Evolutionary conservation across 1,140 invertebrate species (phyloP).

Genomic region (Bombus fervidus): DNA sequence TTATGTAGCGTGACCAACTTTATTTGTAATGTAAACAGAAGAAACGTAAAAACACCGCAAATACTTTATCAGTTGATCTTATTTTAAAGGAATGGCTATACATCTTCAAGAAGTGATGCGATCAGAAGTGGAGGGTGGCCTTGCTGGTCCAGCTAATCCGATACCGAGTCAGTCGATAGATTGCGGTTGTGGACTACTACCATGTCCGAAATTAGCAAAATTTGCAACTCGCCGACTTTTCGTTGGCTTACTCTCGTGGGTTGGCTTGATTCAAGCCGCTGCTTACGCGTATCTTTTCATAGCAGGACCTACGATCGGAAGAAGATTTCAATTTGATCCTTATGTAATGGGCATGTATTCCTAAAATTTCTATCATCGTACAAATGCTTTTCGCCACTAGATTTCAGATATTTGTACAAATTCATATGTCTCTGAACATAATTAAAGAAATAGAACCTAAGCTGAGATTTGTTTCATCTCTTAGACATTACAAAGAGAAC

Average conservation of each 20-base stretch:
- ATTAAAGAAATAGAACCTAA: neutral
- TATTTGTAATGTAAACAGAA: neutral
- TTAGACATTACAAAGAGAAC: neutral
- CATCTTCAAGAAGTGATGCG: constrained; percentile 73
- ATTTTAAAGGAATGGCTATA: constrained; percentile 69
- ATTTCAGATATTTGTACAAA: neutral
- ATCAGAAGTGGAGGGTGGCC: constrained; percentile 77
- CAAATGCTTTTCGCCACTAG: too few species aligned
- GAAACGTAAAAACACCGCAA: neutral
- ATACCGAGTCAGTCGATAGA: constrained; percentile 83
- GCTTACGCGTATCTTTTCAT: constrained; percentile 83
- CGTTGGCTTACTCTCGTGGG: constrained; percentile 80
- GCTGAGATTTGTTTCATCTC: neutral
- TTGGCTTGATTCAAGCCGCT: constrained; percentile 83
- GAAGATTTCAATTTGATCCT: constrained; percentile 81
- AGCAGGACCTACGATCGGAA: constrained; percentile 82
- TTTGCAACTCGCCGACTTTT: constrained; percentile 84
- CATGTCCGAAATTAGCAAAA: constrained; percentile 83
- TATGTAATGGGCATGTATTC: constrained; percentile 80
- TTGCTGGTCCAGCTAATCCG: constrained; percentile 79
- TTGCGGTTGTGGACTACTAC: constrained; percentile 84
- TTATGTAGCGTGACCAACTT: neutral
- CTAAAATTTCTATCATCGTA: too few species aligned
- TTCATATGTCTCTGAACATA: neutral
- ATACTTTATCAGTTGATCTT: neutral